Base-by-base conservation (phyloP, 2,797 vertebrate genomes). In the Dryobates pubescens region DNA sequence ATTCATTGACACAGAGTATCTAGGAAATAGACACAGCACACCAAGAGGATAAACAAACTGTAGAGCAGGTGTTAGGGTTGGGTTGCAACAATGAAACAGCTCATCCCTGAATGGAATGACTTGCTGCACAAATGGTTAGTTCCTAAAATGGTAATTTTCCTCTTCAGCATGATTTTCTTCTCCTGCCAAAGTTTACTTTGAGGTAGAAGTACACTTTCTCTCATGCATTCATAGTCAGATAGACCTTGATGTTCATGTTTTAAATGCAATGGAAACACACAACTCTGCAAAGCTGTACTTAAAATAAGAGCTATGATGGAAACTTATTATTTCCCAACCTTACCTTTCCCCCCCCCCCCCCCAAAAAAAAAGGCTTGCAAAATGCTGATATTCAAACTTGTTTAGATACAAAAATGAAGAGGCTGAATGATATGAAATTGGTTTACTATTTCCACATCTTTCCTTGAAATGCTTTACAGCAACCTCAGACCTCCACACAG, bases 271-370 rank as follows among this genome's bases (percentile, higher is more conserved):
- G 27, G 57, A 64, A 96, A 73, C 74, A 63, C 16, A 63, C 34
- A 90, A 95, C 38, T 94, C 86, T 90, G 78, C 75, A 88, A 82
- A 95, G 61, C 59, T 77, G 8, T 73, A 93, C 89, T 83, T 74
- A 71, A 64, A 86, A 71, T 65, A 90, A 89, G 87, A 94, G 74
- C 77, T 86, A 76, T 75, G 83, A 56, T 23, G 57, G 76, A 87
- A 94, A 83, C 47, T 90, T 82, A 36, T 2, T 36, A 29, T 15
- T 64, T 70, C 82, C n/a, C 27, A 92, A 32, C 11, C 13, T 47
- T n/a, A n/a, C n/a, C n/a, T n/a, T n/a, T 13, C 6, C 26, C 23
- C 13, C 16, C 13, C 10, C 36, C 36, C 36, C 36, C 38, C 38
- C 38, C 12, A 38, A 38, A 38, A 38, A 36, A 36, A 36, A 36